Conservation (phyloP, 2,113 vertebrate species). For the Tetraodon nigroviridis region DNA sequence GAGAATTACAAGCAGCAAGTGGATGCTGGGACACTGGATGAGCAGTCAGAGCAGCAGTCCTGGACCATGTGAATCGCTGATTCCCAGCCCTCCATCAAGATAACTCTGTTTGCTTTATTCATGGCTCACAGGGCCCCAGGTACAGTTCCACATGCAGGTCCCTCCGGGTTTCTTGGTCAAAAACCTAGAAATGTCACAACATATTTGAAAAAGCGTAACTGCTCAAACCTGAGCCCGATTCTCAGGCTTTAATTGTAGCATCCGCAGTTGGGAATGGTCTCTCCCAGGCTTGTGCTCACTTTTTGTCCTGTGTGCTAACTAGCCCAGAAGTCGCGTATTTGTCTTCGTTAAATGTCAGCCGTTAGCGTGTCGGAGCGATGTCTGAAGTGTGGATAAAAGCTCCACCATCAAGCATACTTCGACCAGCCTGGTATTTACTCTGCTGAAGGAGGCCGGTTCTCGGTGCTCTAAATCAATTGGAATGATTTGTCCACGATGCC, state of each 20-base stretch:
- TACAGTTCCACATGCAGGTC: constrained; percentile 13
- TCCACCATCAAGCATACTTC: constrained; percentile 14
- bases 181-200: constrained; percentile 11
- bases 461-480: constrained; percentile 47
- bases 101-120: constrained; percentile 45
- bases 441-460: constrained; percentile 24
- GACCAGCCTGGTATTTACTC: constrained; percentile 33
- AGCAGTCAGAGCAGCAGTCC: constrained; percentile 44
- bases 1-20: constrained; percentile 68
- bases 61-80: constrained; percentile 33
- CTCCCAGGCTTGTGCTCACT: too few species aligned
- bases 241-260: constrained; percentile 15
- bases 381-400: constrained; percentile 31
- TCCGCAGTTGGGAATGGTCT: not conserved
- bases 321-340: constrained; percentile 40
- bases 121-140: constrained; percentile 22
- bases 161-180: constrained; percentile 8
- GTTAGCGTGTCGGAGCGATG: constrained; percentile 42
- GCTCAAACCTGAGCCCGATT: not conserved
- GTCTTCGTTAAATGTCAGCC: constrained; percentile 63
- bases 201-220: constrained; percentile 1
- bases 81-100: constrained; percentile 38
- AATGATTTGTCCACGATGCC: constrained; percentile 42
- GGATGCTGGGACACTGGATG: constrained; percentile 50
- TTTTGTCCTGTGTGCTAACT: constrained; percentile 28